phyloP scores from a whole-genome alignment of 2,113 vertebrate species.

The Albula glossodonta region DNA sequence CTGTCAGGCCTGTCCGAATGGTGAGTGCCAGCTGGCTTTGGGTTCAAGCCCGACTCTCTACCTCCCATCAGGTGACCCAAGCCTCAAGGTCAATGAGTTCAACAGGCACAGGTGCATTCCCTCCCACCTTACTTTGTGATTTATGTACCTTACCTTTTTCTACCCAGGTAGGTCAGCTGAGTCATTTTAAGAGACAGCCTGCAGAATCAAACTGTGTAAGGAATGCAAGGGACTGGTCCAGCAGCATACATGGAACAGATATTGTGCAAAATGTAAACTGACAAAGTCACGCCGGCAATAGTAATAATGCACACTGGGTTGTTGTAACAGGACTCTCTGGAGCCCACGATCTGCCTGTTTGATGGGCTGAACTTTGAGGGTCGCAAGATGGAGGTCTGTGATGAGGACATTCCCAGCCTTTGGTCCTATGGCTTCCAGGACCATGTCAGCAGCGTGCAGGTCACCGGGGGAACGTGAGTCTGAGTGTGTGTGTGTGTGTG shows the following conservation, averaged over 20 bases:
- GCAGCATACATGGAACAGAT: no score
- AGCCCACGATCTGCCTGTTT: slow-evolving; percentile 78
- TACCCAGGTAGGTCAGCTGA: no score
- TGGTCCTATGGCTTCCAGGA: slow-evolving; percentile 82
- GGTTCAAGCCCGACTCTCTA: not conserved
- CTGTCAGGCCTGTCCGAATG: slow-evolving; percentile 74
- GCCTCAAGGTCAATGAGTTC: no score
- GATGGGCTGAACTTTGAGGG: slow-evolving; percentile 76
- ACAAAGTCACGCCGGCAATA: not conserved
- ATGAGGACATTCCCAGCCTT: slow-evolving; percentile 80
- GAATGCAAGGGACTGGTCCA: no score
- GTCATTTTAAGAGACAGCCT: no score
- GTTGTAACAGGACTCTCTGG: slow-evolving; percentile 69
- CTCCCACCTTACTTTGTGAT: no score
- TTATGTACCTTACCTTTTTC: no score
- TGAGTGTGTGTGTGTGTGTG: not conserved
- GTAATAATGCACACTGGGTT: not conserved
- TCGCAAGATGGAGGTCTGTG: slow-evolving; percentile 81
- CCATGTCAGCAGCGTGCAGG: slow-evolving; percentile 74
- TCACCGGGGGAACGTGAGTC: slow-evolving; percentile 78
- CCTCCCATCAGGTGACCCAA: no score
- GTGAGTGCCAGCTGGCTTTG: slow-evolving; percentile 49
- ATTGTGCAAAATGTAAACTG: no score
- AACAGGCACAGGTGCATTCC: no score
- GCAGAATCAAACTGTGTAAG: no score